Percentiles rank a stretch among this genome's conserved stretches.
These are phyloP conservation scores for Heteromurus nitidus DNA, from an alignment of 2,888 invertebrate species.

Conservation along the genomic window DNA sequence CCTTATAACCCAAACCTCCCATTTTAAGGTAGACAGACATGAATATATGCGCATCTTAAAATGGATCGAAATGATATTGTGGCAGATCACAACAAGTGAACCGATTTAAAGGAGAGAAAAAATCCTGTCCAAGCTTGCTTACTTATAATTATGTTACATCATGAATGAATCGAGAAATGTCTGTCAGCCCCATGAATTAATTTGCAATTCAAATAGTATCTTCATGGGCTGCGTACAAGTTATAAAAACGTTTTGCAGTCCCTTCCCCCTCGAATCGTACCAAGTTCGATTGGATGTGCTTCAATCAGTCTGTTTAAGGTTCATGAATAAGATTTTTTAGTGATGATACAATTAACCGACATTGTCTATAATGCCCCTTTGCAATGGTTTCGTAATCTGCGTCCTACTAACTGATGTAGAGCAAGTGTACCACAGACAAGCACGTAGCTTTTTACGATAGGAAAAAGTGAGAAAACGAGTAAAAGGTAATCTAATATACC, in stretches of 20 bases:
- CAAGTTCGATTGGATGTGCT: constrained; percentile 12
- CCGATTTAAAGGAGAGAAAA: constrained; percentile 20
- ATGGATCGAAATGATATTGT: constrained; percentile 24
- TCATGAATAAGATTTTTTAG: constrained; percentile 30
- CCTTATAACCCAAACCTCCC: no score
- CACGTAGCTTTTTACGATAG: no score
- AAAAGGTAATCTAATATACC: constrained; percentile 23
- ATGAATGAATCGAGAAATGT: constrained; percentile 49
- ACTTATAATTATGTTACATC: constrained; percentile 57
- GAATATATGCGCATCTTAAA: constrained; percentile 7
- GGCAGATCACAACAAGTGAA: constrained; percentile 39
- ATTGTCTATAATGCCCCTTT: no score
- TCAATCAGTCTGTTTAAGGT: background rate
- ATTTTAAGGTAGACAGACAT: background rate
- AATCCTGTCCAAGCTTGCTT: constrained; percentile 38
- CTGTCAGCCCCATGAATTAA: constrained; percentile 47
- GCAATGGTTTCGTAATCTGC: no score
- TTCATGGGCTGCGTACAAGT: background rate
- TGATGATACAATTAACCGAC: constrained; percentile 50
- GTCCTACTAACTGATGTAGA: no score
- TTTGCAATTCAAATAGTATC: constrained; percentile 52
- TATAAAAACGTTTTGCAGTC: background rate
- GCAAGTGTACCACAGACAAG: no score
- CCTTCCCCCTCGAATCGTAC: background rate
- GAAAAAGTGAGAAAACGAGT: constrained; percentile 43